Conservation (phyloP, 2,113 vertebrate species). For the Peromyscus maniculatus region DNA sequence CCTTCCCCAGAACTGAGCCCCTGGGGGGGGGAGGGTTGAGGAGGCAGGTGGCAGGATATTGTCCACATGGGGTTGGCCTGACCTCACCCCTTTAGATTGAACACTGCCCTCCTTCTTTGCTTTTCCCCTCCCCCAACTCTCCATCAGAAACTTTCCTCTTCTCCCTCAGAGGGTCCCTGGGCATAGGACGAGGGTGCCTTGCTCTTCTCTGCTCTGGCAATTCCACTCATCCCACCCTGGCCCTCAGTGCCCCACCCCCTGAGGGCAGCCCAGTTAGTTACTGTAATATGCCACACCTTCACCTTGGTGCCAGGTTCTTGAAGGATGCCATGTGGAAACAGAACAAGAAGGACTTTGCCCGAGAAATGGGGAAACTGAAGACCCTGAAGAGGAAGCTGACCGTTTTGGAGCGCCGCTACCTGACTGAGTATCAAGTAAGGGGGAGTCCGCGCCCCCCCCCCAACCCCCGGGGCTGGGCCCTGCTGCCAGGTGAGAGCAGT, state of each 20-base stretch:
- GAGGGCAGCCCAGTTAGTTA: not conserved
- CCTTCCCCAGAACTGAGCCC: not conserved
- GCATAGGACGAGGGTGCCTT: not conserved
- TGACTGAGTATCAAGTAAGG: slow-evolving; percentile 56
- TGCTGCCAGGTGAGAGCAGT: not conserved
- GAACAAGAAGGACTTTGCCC: slow-evolving; percentile 67
- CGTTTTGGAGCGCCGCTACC: slow-evolving; percentile 11
- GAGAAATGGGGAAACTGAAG: slow-evolving; percentile 66
- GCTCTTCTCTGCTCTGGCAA: not conserved
- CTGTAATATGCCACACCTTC: not conserved
- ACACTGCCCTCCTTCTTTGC: not conserved
- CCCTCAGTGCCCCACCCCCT: not conserved
- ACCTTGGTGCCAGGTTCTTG: slow-evolving; percentile 72
- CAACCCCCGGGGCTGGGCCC: not conserved
- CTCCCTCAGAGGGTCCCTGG: not conserved
- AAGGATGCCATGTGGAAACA: slow-evolving; percentile 82
- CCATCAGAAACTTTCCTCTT: not conserved
- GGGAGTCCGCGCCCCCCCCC: no score
- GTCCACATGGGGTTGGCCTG: not conserved
- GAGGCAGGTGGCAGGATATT: not conserved
- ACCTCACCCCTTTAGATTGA: not conserved
- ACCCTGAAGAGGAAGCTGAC: slow-evolving; percentile 54
- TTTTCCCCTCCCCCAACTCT: not conserved
- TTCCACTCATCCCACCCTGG: not conserved
- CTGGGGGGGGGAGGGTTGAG: not conserved